Percentiles rank a stretch among this genome's conserved stretches.
phyloP scores from a whole-genome alignment of 2,888 invertebrate genomes.

The Latrodectus elegans region DNA sequence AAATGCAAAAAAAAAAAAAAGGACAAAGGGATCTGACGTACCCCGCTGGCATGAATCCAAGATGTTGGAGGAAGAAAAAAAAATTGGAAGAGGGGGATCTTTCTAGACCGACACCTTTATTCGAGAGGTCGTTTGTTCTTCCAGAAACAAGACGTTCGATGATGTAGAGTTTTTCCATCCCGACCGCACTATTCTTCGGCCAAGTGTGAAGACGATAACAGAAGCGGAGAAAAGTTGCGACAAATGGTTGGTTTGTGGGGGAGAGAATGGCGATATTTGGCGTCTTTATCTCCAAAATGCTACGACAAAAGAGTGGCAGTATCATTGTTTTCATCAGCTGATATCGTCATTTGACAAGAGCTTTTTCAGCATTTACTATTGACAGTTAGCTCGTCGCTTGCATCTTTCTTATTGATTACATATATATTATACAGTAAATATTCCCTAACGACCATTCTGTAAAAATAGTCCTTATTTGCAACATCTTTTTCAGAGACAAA shows the following conservation, averaged over 20 bases:
- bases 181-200: conserved; percentile 27
- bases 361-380: too few species aligned
- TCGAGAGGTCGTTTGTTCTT: conserved; percentile 42
- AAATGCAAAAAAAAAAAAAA: conserved; percentile 41
- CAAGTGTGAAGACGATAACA: conserved; percentile 61
- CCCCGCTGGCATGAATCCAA: conserved; percentile 59
- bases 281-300: conserved; percentile 19
- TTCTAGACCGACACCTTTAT: conserved; percentile 37
- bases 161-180: conserved; percentile 47
- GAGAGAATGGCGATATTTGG: conserved; percentile 20
- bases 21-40: conserved; percentile 22
- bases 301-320: not conserved
- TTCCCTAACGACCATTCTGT: too few species aligned
- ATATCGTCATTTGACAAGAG: too few species aligned
- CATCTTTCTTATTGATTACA: too few species aligned
- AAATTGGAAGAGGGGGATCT: not conserved
- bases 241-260: conserved; percentile 4
- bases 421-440: too few species aligned
- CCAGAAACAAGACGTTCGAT: conserved; percentile 62
- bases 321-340: too few species aligned
- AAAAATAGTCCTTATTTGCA: too few species aligned
- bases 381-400: too few species aligned
- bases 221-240: conserved; percentile 5
- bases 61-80: conserved; percentile 23
- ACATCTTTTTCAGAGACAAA: too few species aligned